phyloP scores from a whole-genome alignment of 2,797 vertebrate species.

The Pelochelys cantorii region DNA sequence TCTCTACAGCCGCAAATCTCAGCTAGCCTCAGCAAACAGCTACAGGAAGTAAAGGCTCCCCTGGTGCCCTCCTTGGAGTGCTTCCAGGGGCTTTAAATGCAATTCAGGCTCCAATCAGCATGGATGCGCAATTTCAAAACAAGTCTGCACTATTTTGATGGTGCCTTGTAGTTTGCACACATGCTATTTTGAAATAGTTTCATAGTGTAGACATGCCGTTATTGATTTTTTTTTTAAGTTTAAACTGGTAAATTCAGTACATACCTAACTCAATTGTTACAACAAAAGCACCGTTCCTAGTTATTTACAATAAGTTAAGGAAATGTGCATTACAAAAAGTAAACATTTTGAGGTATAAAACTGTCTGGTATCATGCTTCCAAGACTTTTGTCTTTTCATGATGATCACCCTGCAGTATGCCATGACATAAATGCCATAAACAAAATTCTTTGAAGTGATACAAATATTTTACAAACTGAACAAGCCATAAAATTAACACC shows the following conservation, averaged over 20 bases:
- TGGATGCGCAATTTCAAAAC: too few species aligned
- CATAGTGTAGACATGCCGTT: too few species aligned
- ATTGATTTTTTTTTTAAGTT: not conserved
- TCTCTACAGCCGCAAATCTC: too few species aligned
- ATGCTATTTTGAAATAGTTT: too few species aligned
- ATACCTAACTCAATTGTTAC: not conserved
- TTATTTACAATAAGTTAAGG: not conserved
- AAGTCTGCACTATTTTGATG: too few species aligned
- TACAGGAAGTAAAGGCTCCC: too few species aligned
- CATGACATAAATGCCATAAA: not conserved
- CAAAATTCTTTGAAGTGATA: not conserved
- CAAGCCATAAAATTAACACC: not conserved
- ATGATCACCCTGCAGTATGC: not conserved
- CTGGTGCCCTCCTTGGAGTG: too few species aligned
- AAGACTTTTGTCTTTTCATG: not conserved
- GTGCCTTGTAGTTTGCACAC: too few species aligned
- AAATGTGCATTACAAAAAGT: not conserved
- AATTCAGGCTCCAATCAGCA: too few species aligned
- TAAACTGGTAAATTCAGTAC: not conserved
- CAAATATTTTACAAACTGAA: not conserved
- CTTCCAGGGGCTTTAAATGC: too few species aligned
- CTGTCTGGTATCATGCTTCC: not conserved
- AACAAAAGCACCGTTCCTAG: not conserved
- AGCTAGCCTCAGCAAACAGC: too few species aligned
- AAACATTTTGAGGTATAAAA: not conserved